These are phyloP conservation scores for Plebejus argus DNA, from an alignment of 2,888 invertebrate species.

Conservation along the genomic window DNA sequence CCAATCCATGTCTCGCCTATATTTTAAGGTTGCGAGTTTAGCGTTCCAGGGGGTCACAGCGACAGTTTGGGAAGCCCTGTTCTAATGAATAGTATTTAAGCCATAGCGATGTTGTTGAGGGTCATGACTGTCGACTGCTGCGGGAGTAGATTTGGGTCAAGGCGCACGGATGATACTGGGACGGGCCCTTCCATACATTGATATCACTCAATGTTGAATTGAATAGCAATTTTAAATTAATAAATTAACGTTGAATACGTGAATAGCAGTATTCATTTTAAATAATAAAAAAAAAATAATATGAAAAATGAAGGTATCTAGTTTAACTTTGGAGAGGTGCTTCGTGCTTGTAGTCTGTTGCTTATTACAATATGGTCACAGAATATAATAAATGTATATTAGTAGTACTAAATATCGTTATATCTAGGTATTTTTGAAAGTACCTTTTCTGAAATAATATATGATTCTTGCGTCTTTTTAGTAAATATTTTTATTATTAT, in stretches of 20 bases:
- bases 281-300: background rate
- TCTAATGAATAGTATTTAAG: slow-evolving; percentile 3
- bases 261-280: background rate
- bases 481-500: no score
- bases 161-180: slow-evolving; percentile 42
- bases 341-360: no score
- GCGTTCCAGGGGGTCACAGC: background rate
- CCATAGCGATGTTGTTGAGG: slow-evolving; percentile 36
- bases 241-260: background rate
- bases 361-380: no score
- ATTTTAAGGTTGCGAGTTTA: background rate
- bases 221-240: background rate
- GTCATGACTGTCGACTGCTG: slow-evolving; percentile 36
- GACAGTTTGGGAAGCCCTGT: background rate
- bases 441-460: no score
- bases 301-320: background rate
- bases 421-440: no score
- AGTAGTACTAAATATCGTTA: no score
- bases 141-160: slow-evolving; percentile 46
- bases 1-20: background rate
- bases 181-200: slow-evolving; percentile 31
- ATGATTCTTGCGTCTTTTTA: no score
- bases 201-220: slow-evolving; percentile 11
- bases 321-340: no score
- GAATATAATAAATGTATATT: no score